Conservation (phyloP, 1,140 invertebrate species). For the Stegodyphus mimosarum region DNA sequence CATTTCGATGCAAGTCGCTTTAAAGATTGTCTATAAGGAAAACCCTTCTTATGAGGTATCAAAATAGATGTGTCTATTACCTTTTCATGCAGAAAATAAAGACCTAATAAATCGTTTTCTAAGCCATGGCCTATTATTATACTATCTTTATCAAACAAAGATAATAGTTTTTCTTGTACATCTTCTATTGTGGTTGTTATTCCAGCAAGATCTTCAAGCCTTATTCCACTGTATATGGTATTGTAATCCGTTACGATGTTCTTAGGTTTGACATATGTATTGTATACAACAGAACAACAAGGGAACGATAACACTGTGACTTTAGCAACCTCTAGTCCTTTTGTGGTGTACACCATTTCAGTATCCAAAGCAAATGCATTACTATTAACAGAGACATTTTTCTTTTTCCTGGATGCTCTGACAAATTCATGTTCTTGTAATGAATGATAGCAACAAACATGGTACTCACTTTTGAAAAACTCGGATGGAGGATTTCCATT, state of each 20-base stretch:
- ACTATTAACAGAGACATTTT: neutral
- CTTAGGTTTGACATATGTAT: neutral
- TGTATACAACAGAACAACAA: neutral
- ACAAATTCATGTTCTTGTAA: neutral
- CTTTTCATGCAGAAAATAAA: neutral
- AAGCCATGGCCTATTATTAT: conserved; percentile 1
- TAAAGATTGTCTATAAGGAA: conserved; percentile 9
- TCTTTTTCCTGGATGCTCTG: neutral
- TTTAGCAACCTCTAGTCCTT: neutral
- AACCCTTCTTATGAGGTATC: neutral
- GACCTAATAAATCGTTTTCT: conserved; percentile 6
- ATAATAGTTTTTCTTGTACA: neutral
- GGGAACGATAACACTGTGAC: neutral
- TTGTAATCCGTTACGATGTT: neutral
- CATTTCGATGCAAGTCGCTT: neutral
- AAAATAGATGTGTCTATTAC: conserved; percentile 1
- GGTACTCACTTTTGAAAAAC: neutral
- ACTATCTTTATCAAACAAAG: neutral
- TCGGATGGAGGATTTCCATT: neutral
- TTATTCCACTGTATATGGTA: neutral
- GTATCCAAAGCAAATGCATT: neutral
- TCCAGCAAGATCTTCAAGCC: neutral
- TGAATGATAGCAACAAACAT: neutral
- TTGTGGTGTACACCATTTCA: conserved; percentile 2
- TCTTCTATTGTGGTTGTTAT: neutral